These are phyloP conservation scores for Parapsyche elsis DNA, from an alignment of 1,140 invertebrate genomes.

Conservation along the genomic window DNA sequence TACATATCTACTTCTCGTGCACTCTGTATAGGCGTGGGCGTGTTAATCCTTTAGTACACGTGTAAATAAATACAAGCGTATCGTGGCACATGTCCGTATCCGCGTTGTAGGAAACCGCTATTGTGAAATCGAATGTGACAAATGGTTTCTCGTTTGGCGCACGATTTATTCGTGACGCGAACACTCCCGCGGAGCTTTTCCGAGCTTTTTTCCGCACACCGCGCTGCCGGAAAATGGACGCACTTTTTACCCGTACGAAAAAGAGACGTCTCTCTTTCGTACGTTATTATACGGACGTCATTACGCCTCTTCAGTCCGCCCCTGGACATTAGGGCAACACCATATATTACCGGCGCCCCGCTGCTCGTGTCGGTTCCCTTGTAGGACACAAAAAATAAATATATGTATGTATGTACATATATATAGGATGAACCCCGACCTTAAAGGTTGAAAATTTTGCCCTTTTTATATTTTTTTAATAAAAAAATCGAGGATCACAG, in stretches of 20 bases:
- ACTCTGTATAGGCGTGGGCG: too few species aligned
- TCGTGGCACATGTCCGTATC: too few species aligned
- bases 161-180: constrained; percentile 11
- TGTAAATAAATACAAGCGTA: too few species aligned
- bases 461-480: too few species aligned
- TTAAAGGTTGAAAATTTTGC: too few species aligned
- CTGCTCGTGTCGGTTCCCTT: neutral
- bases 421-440: too few species aligned
- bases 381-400: neutral
- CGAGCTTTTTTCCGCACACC: constrained; percentile 1
- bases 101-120: neutral
- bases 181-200: neutral
- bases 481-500: too few species aligned
- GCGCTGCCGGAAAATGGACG: neutral
- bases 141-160: constrained; percentile 14
- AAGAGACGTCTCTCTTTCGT: neutral
- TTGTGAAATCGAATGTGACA: constrained; percentile 33
- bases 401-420: too few species aligned
- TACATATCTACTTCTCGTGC: too few species aligned
- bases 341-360: neutral
- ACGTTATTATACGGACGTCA: neutral
- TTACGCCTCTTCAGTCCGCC: neutral
- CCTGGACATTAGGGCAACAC: neutral
- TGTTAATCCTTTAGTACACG: too few species aligned
- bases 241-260: neutral